Evolutionary conservation across 2,888 invertebrate species (phyloP).

Genomic region (Caenorhabditis japonica): DNA sequence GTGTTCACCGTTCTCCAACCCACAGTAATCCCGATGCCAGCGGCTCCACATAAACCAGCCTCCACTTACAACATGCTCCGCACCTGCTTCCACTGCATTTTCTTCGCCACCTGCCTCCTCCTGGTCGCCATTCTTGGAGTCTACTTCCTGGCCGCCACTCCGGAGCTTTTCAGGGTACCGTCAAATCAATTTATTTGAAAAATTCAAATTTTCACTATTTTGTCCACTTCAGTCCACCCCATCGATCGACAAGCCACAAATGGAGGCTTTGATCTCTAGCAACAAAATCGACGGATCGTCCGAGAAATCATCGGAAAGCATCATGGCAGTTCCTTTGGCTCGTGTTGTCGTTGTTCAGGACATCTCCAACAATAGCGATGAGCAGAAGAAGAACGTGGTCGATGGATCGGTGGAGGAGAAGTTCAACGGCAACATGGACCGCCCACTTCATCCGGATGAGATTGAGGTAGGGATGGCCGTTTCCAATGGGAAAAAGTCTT

Average conservation of each 20-base stretch:
- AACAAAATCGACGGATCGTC: conserved; percentile 26
- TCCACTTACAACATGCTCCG: conserved; percentile 18
- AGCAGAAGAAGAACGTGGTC: conserved; percentile 31
- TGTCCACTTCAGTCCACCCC: conserved; percentile 7
- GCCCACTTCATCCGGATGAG: conserved; percentile 53
- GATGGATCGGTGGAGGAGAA: conserved; percentile 50
- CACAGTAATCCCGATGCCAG: conserved; percentile 54
- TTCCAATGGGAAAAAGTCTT: no score
- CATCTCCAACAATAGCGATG: conserved; percentile 18
- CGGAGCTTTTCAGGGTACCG: conserved; percentile 24
- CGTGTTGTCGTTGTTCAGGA: conserved; percentile 48
- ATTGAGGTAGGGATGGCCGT: conserved; percentile 30
- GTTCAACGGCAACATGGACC: conserved; percentile 13
- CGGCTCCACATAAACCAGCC: conserved; percentile 15
- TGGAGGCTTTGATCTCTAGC: conserved; percentile 25
- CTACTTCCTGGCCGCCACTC: conserved; percentile 29
- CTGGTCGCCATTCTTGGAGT: conserved; percentile 31
- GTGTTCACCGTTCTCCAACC: conserved; percentile 65
- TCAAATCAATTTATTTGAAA: neutral
- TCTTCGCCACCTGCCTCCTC: conserved; percentile 34
- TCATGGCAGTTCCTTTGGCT: conserved; percentile 45
- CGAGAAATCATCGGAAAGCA: conserved; percentile 22
- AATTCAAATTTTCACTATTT: neutral
- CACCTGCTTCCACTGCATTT: conserved; percentile 30
- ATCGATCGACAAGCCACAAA: conserved; percentile 33